These are phyloP conservation scores for Spermophilus dauricus DNA, from an alignment of 2,113 vertebrate species.

Conservation along the genomic window DNA sequence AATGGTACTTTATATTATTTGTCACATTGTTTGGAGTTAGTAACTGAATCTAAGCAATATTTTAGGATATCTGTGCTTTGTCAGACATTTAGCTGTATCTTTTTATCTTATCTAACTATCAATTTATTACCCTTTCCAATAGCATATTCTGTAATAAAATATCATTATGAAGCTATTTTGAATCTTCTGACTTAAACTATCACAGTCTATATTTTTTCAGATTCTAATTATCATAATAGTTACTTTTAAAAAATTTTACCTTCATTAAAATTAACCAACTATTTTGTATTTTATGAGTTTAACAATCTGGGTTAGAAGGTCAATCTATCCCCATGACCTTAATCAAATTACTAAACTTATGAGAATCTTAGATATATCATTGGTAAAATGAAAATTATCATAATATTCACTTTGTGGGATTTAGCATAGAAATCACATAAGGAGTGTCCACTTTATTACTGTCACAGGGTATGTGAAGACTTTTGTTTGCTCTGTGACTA, in stretches of 20 bases:
- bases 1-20: background rate
- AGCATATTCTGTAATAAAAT: background rate
- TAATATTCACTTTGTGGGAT: background rate
- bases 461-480: background rate
- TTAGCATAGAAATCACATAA: background rate
- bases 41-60: background rate
- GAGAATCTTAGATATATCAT: background rate
- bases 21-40: background rate
- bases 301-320: background rate
- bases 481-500: background rate
- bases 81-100: background rate
- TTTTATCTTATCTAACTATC: background rate
- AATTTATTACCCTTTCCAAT: background rate
- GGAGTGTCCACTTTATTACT: background rate
- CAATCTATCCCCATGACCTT: background rate
- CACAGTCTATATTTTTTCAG: background rate
- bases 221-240: background rate
- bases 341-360: background rate
- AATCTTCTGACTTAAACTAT: background rate
- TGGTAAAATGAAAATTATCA: background rate
- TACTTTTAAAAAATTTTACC: background rate
- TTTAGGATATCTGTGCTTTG: background rate
- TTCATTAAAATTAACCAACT: background rate
- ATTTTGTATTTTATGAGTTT: slow-evolving; percentile 46
- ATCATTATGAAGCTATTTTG: background rate